These are phyloP conservation scores for Epinephelus fuscoguttatus DNA, from an alignment of 2,113 vertebrate genomes.

Conservation along the genomic window DNA sequence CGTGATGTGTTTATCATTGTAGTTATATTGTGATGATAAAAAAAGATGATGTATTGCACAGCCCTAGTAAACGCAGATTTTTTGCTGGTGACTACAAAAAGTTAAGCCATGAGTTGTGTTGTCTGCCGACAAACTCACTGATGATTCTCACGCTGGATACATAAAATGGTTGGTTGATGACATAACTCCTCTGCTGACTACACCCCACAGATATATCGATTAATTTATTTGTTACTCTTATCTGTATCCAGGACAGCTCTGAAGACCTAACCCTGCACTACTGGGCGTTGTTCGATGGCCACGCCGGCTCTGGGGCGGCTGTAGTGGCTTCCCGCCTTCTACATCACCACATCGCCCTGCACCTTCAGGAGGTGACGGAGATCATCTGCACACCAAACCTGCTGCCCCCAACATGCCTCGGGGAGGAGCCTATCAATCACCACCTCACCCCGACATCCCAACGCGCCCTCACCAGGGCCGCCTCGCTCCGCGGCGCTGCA, in stretches of 20 bases:
- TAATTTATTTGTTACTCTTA: not conserved
- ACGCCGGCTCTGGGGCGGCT: constrained; percentile 93
- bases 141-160: not conserved
- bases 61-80: not conserved
- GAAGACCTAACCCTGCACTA: constrained; percentile 93
- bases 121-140: not conserved
- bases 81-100: not conserved
- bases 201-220: not conserved
- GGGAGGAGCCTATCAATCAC: constrained; percentile 89
- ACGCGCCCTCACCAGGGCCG: constrained; percentile 90
- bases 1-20: too few species aligned
- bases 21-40: too few species aligned
- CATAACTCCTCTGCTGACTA: not conserved
- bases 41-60: too few species aligned
- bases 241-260: constrained; percentile 52
- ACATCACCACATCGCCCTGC: constrained; percentile 92
- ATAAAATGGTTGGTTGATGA: not conserved
- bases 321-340: constrained; percentile 93
- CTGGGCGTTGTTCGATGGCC: constrained; percentile 97
- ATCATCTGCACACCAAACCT: constrained; percentile 88
- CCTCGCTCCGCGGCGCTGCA: constrained; percentile 90
- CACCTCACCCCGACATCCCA: constrained; percentile 77
- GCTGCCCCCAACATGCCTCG: constrained; percentile 90
- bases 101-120: not conserved
- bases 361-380: constrained; percentile 94